Base-by-base conservation (phyloP, 2,888 invertebrate species). In the Rotaria socialis region DNA sequence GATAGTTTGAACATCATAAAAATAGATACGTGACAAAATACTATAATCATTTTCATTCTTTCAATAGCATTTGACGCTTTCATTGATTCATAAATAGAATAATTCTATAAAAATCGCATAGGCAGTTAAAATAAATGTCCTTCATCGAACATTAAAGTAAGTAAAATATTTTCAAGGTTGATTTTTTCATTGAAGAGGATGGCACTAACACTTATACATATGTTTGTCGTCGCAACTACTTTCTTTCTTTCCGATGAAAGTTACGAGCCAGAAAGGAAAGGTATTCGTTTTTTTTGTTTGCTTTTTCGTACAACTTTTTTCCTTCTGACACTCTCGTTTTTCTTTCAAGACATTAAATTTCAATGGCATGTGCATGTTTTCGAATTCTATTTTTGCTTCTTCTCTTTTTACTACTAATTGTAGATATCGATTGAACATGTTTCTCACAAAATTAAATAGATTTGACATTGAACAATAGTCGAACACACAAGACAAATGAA, bases 21-120 rank as follows among this genome's bases (percentile, higher is more conserved):
- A 35, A 67, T 67, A 67, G 67, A 67, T 67, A 67, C 67, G 67
- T 67, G 67, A 67, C 67, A 67, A 67, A 35, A 16, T 16, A 10
- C 67, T 19, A 67, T 67, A 27, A 35, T 41, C 67, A 67, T 67
- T 41, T 35, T 67, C 19, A 14, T 41, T 16, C 2, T 19, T 5
- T 35, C 67, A 19, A 11, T 35, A 22, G 0, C 19, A 22, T 55
- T 19, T 55, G 55, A 55, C 55, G 6, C 22, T 19, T 55, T 22
- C 19, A 55, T 55, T 22, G 3, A 52, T 52, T 16, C 47, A 47
- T 47, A 52, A 52, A 14, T 16, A 52, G 16, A 52, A 52, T 11
- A 14, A 52, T 52, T 52, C 16, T 52, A 14, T 52, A 16, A 52
- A 52, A 52, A 35, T 35, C 35, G 35, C 16, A 16, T 52, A 52